Evolutionary conservation across 2,113 vertebrate species (phyloP), one percentile per base, ranked within the genome.

Genomic region (Isichthys henryi): DNA sequence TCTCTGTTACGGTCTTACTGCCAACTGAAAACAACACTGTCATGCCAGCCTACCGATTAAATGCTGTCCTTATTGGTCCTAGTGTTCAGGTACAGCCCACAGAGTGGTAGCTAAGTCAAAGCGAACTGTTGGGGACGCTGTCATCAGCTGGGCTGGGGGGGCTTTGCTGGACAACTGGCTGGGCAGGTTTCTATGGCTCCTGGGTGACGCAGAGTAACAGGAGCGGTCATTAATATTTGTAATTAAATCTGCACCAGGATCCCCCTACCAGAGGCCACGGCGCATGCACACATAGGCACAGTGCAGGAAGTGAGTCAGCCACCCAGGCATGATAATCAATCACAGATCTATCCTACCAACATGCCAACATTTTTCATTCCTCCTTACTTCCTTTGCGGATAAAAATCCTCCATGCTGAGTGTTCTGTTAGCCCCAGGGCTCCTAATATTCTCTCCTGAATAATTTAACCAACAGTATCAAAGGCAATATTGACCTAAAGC

Each of bases 251-350:
- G n/a, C 62, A 70, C n/a, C 62, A 31, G 62, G n/a, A 43, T 82
- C 17, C 10, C 35, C 35, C 77, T 82, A 11, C 9, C 19, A 48
- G 7, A 48, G 39, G 82, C 43, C 23, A 48, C 8, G n/a, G 82
- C 39, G 11, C 21, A 48, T 17, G 82, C 10, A 23, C 19, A 23
- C 19, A 84, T 17, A 48, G 45, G 82, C 43, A 84, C 45, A 23
- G 21, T 0, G 8, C 5, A 46, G 45, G 82, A 45, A 84, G 45
- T 84, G 82, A 84, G 39, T 84, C 82, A 84, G 21, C 35, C 82
- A 46, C 39, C 19, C 82, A 84, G 82, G 39, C 82, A 84, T 84
- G 43, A n/a, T 84, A 84, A 84, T 84, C 82, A 46, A 84, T 84
- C 82, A 46, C 82, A 84, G 82, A 10, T 48, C 82, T 23, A 48